A percentile compares a stretch with the other conserved stretches of the same genome.
Evolutionary conservation across 2,888 invertebrate species (phyloP).

Genomic region (Drosophila borborema): DNA sequence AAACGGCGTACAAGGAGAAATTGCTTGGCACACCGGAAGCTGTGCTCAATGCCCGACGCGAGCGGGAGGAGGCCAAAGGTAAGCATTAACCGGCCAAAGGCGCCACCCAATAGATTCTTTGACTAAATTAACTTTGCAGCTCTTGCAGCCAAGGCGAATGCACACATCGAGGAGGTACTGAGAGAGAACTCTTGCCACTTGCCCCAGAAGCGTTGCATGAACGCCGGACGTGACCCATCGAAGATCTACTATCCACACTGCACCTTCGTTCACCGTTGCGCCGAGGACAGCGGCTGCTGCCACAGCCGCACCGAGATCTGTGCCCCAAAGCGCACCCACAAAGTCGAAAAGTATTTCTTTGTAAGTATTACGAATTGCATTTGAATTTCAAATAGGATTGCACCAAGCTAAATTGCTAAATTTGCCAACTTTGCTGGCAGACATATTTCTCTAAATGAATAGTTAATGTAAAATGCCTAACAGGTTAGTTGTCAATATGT

Average conservation of each 20-base stretch:
- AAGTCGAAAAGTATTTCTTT: slow-evolving; percentile 91
- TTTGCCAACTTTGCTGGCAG: not conserved
- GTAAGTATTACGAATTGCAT: slow-evolving; percentile 87
- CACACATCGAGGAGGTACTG: slow-evolving; percentile 77
- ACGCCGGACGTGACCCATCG: slow-evolving; percentile 87
- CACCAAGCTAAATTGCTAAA: not conserved
- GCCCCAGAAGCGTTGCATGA: slow-evolving; percentile 91
- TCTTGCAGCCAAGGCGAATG: slow-evolving; percentile 79
- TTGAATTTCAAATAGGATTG: not conserved
- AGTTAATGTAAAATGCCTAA: not conserved
- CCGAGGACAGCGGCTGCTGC: slow-evolving; percentile 95
- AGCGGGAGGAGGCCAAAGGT: slow-evolving; percentile 58
- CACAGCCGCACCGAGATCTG: slow-evolving; percentile 90
- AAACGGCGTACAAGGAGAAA: slow-evolving; percentile 81
- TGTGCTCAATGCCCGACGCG: slow-evolving; percentile 75
- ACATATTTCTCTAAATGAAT: not conserved
- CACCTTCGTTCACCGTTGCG: slow-evolving; percentile 93
- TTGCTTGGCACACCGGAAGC: slow-evolving; percentile 81
- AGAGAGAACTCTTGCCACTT: slow-evolving; percentile 79
- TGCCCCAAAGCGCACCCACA: slow-evolving; percentile 90
- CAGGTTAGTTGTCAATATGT: not conserved
- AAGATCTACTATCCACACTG: slow-evolving; percentile 93
- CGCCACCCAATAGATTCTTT: not conserved
- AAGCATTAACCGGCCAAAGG: not conserved
- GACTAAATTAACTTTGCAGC: slow-evolving; percentile 54